phyloP scores from a whole-genome alignment of 2,113 vertebrate genomes.

The Atractosteus spatula region DNA sequence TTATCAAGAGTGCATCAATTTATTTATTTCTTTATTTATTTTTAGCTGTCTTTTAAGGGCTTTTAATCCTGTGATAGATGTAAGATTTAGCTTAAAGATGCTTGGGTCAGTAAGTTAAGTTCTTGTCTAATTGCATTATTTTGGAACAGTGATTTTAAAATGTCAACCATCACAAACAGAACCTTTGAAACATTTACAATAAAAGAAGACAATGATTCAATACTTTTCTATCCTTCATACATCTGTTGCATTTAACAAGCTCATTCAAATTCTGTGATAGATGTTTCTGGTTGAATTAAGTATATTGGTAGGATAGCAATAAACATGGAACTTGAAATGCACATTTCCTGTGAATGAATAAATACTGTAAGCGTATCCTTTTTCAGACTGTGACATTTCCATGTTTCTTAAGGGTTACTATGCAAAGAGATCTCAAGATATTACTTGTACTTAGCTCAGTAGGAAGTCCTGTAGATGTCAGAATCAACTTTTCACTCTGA shows the following conservation, averaged over 20 bases:
- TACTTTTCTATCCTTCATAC: neutral
- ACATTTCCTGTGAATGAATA: neutral
- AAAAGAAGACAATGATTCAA: constrained; percentile 2
- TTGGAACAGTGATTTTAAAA: constrained; percentile 34
- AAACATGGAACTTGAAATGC: neutral
- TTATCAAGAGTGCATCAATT: constrained; percentile 66
- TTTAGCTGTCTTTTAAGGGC: constrained; percentile 59
- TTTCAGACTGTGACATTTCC: no score
- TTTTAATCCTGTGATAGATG: constrained; percentile 61
- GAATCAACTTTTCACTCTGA: neutral
- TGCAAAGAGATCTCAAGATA: no score
- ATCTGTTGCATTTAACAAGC: no score
- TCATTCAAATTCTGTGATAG: no score
- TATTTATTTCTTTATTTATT: constrained; percentile 48
- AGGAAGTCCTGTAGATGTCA: neutral
- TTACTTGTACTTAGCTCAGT: neutral
- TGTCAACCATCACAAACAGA: constrained; percentile 15
- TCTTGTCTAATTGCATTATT: constrained; percentile 49
- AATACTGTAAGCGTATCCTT: neutral
- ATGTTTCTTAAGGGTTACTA: no score
- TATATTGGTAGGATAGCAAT: neutral
- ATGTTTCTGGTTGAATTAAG: neutral
- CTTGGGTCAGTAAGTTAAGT: constrained; percentile 56
- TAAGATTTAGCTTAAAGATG: constrained; percentile 51
- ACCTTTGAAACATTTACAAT: neutral